phyloP scores from a whole-genome alignment of 2,797 vertebrate genomes.

The Acanthis flammea region DNA sequence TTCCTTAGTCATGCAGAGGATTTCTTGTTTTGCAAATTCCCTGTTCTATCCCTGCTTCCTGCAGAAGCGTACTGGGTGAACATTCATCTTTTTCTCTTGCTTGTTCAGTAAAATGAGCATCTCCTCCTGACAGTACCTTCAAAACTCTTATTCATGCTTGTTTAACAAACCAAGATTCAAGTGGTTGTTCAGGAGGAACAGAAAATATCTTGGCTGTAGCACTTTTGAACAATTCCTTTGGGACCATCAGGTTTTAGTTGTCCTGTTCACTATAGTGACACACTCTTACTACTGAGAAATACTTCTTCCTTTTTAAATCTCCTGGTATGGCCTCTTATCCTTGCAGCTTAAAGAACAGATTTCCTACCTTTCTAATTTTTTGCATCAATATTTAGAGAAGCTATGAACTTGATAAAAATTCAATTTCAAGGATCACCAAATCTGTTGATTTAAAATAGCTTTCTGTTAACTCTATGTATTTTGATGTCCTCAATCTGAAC shows the following conservation, averaged over 20 bases:
- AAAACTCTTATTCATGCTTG: background rate
- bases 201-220: background rate
- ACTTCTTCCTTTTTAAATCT: background rate
- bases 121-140: background rate
- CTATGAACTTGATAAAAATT: background rate
- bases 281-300: background rate
- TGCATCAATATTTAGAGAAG: background rate
- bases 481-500: background rate
- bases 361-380: background rate
- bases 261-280: background rate
- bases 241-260: background rate
- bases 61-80: background rate
- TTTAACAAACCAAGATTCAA: background rate
- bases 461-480: background rate
- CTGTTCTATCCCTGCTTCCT: background rate
- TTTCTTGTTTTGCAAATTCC: background rate
- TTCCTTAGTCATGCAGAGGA: background rate
- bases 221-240: background rate
- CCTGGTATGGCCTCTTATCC: background rate
- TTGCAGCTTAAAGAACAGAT: background rate
- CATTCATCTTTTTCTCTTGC: background rate
- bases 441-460: background rate
- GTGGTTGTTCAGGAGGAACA: background rate
- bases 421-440: background rate
- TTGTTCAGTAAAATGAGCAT: background rate